Evolutionary conservation across 1,140 invertebrate species (phyloP).

Genomic region (Trichoplusia ni): DNA sequence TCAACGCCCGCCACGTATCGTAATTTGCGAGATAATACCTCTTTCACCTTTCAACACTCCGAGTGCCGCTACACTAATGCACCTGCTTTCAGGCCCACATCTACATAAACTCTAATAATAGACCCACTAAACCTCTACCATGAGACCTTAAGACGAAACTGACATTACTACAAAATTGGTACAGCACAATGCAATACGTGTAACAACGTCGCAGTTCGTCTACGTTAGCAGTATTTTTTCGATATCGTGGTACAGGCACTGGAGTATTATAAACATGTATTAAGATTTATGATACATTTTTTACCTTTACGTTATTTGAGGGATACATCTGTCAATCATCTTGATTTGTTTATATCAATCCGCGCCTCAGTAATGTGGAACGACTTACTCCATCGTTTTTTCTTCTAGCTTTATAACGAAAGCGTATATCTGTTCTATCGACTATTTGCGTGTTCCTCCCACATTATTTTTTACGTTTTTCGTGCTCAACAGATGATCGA

Average conservation of each 20-base stretch:
- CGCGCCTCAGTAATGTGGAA: no score
- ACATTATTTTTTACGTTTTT: neutral
- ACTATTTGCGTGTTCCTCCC: neutral
- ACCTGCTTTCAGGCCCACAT: slow-evolving; percentile 1
- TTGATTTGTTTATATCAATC: neutral
- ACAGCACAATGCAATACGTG: no score
- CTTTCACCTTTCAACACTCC: neutral
- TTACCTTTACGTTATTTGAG: neutral
- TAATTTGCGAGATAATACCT: neutral
- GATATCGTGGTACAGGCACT: no score
- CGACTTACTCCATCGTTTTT: neutral
- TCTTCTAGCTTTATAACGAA: neutral
- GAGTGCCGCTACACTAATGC: slow-evolving; percentile 1
- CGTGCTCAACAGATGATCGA: no score
- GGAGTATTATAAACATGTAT: slow-evolving; percentile 6
- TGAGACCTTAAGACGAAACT: no score
- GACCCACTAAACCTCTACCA: slow-evolving; percentile 14
- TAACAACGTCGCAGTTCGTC: no score
- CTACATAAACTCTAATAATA: slow-evolving; percentile 20
- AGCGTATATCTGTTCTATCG: neutral
- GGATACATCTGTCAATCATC: neutral
- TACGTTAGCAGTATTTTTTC: no score
- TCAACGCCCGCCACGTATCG: neutral
- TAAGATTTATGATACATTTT: neutral
- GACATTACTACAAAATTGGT: no score